Conservation (phyloP, 1,140 invertebrate species). For the Phthorimaea operculella region DNA sequence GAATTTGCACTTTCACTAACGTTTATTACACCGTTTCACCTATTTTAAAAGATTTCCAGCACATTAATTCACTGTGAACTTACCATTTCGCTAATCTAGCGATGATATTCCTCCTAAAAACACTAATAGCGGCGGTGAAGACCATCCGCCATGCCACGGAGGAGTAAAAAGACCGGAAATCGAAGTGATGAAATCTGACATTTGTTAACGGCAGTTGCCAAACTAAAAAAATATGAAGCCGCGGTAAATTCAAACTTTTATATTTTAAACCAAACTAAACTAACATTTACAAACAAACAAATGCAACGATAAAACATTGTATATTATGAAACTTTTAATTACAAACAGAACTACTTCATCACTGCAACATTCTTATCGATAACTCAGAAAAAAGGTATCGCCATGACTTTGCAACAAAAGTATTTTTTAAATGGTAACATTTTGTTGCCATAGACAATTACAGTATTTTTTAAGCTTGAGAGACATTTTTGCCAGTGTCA, state of each 20-base stretch:
- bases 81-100: conserved; percentile 66
- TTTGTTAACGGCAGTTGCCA: conserved; percentile 42
- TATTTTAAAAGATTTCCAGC: conserved; percentile 7
- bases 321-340: too few relatives aligned
- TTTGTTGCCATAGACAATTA: too few relatives aligned
- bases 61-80: conserved; percentile 32
- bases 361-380: too few relatives aligned
- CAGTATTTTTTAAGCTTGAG: too few relatives aligned
- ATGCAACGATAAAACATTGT: too few relatives aligned
- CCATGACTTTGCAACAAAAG: too few relatives aligned
- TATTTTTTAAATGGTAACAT: too few relatives aligned
- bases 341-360: too few relatives aligned
- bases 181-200: conserved; percentile 38
- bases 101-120: conserved; percentile 61
- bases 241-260: neutral
- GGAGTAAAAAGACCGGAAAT: conserved; percentile 66
- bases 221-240: conserved; percentile 15
- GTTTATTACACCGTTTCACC: neutral
- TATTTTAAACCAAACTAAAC: too few relatives aligned
- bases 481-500: too few relatives aligned
- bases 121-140: conserved; percentile 58
- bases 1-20: conserved; percentile 31
- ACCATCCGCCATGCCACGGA: conserved; percentile 69
- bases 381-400: too few relatives aligned
- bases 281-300: too few relatives aligned